Evolutionary conservation across 30 jellyfish, hydroid and myxozoan species (phyloP).

Genomic region (Catostylus mosaicus): DNA sequence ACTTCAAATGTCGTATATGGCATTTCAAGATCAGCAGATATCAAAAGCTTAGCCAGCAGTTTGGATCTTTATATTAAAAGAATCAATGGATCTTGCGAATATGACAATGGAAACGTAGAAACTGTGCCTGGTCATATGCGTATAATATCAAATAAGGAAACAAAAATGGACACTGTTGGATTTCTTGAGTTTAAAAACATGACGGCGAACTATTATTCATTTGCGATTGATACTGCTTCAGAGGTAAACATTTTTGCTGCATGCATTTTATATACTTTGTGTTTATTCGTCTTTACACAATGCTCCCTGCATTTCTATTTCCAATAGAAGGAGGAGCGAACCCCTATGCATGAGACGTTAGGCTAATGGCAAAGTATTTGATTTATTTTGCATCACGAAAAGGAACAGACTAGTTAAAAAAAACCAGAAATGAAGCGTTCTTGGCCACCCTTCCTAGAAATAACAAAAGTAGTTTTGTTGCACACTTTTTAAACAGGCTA

Average conservation of each 20-base stretch:
- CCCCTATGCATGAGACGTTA: background rate
- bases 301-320: background rate
- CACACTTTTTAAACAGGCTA: too few relatives aligned
- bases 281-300: background rate
- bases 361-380: background rate
- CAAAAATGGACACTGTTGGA: background rate
- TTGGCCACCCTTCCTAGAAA: too few relatives aligned
- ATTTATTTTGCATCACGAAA: background rate
- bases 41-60: background rate
- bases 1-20: background rate
- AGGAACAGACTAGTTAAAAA: background rate
- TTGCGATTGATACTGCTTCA: background rate
- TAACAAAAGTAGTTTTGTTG: too few relatives aligned
- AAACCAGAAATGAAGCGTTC: too few relatives aligned
- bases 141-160: background rate
- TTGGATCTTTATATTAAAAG: background rate
- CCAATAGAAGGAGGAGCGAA: background rate
- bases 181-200: background rate
- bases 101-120: background rate
- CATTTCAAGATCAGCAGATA: background rate
- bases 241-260: background rate
- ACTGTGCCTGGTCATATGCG: background rate
- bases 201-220: background rate
- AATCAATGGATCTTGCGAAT: background rate
- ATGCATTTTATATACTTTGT: background rate